These are phyloP conservation scores for Solen grandis DNA, from an alignment of 1,140 invertebrate genomes.

Conservation along the genomic window DNA sequence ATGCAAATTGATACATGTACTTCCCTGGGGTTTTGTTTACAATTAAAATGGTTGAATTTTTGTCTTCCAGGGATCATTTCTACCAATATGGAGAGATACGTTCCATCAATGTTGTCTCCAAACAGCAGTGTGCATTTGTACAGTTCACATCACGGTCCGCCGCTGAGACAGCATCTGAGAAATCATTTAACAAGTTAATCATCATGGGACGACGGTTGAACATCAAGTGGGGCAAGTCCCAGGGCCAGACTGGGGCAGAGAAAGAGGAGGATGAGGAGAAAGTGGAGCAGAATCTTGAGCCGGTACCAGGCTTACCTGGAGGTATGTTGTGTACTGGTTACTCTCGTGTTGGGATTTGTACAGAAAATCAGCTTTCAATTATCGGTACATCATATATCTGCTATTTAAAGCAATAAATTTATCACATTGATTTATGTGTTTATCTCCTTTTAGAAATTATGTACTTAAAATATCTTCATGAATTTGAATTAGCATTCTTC, in stretches of 20 bases:
- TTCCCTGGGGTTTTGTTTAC: too few species aligned
- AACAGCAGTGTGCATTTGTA: slow-evolving; percentile 98
- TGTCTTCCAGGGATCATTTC: slow-evolving; percentile 91
- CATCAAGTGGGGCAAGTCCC: slow-evolving; percentile 94
- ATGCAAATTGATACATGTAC: too few species aligned
- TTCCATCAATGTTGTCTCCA: slow-evolving; percentile 93
- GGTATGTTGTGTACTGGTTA: too few species aligned
- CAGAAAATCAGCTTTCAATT: too few species aligned
- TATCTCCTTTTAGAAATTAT: too few species aligned
- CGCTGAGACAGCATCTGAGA: slow-evolving; percentile 96
- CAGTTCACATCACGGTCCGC: slow-evolving; percentile 95
- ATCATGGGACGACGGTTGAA: slow-evolving; percentile 86
- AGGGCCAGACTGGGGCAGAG: slow-evolving; percentile 69
- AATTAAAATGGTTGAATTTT: too few species aligned
- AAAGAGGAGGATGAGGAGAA: slow-evolving; percentile 78
- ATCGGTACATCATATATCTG: too few species aligned
- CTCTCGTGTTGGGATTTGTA: too few species aligned
- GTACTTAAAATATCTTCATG: too few species aligned
- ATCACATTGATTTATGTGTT: too few species aligned
- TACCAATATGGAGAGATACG: slow-evolving; percentile 99
- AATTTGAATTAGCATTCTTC: too few species aligned
- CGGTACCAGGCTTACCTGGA: slow-evolving; percentile 91
- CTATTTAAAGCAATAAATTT: too few species aligned
- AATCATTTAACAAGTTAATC: slow-evolving; percentile 96
- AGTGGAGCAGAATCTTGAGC: slow-evolving; percentile 84